Evolutionary conservation across 2,113 vertebrate genomes (phyloP).

Genomic region (Geococcyx californianus): DNA sequence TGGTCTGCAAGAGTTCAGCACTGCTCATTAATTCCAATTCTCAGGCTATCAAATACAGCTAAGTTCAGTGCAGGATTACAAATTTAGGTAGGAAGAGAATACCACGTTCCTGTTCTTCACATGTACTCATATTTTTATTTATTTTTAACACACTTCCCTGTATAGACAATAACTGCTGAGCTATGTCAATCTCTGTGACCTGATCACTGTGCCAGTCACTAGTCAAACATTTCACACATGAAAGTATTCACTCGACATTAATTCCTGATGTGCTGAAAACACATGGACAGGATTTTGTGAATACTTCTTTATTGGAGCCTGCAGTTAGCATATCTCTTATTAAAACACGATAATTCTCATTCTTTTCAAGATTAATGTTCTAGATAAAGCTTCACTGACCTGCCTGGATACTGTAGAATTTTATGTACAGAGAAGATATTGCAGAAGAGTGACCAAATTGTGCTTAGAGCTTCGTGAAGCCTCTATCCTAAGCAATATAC

Average conservation of each 20-base stretch:
- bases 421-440: not conserved
- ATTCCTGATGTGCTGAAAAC: not conserved
- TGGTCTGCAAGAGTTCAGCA: not conserved
- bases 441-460: accelerated
- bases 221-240: not conserved
- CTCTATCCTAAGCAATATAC: not conserved
- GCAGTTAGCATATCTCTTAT: not conserved
- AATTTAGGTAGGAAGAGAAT: not conserved
- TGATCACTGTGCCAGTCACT: slow-evolving; percentile 10
- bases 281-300: not conserved
- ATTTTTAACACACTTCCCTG: slow-evolving; percentile 4
- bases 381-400: not conserved
- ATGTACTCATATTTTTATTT: not conserved
- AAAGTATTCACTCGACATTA: not conserved
- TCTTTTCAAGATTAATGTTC: not conserved
- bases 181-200: not conserved
- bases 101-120: not conserved
- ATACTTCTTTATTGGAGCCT: not conserved
- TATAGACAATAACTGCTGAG: not conserved
- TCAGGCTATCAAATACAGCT: not conserved
- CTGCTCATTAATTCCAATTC: slow-evolving; percentile 15
- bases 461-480: accelerated
- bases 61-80: not conserved
- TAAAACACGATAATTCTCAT: not conserved
- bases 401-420: not conserved